Evolutionary conservation across 2,113 vertebrate genomes (phyloP).

Genomic region (Myodes glareolus): DNA sequence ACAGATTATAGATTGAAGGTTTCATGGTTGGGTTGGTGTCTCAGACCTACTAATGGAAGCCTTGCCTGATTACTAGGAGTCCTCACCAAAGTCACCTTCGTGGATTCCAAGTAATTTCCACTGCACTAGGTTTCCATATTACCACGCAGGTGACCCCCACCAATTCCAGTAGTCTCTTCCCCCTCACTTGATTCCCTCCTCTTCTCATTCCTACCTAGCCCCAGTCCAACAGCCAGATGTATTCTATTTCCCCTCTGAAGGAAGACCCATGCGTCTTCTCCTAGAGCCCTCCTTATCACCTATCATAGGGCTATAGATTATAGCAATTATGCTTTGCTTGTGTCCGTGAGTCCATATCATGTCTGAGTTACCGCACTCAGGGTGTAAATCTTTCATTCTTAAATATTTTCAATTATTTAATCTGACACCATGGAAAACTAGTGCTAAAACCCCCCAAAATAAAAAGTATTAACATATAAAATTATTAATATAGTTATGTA

Average conservation of each 20-base stretch:
- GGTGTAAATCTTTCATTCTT: conserved; percentile 45
- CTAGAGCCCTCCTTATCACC: not conserved
- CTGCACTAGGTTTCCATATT: not conserved
- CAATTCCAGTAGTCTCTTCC: not conserved
- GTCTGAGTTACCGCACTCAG: not conserved
- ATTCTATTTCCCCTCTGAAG: not conserved
- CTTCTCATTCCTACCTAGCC: not conserved
- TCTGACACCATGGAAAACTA: no score
- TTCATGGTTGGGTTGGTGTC: not conserved
- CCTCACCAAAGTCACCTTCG: not conserved
- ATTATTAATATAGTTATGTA: not conserved
- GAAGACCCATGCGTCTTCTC: not conserved
- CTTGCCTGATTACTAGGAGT: not conserved
- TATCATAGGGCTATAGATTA: not conserved
- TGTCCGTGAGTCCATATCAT: not conserved
- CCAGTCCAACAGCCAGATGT: not conserved
- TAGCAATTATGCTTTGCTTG: not conserved
- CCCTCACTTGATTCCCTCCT: not conserved
- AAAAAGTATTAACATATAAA: conserved; percentile 24
- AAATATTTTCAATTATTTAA: no score
- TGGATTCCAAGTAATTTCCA: not conserved
- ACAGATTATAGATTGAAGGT: not conserved
- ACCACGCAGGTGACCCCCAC: not conserved
- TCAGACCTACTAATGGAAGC: not conserved
- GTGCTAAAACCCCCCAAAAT: no score